These are phyloP conservation scores for Standfussiana lucernea DNA, from an alignment of 2,888 invertebrate genomes.

Conservation along the genomic window DNA sequence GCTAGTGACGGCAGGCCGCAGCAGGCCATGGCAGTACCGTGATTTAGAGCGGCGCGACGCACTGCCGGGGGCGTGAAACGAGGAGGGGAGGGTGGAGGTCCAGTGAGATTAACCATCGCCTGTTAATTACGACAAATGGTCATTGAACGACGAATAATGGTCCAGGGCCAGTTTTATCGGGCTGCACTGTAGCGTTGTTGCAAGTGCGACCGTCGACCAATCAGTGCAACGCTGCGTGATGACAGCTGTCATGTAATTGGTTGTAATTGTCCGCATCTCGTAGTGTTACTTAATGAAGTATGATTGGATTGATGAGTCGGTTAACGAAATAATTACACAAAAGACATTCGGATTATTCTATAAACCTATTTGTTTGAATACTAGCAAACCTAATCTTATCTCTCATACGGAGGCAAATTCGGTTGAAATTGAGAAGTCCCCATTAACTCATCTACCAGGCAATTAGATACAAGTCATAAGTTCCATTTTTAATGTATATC, in stretches of 20 bases:
- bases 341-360: not conserved
- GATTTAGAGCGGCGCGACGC: slow-evolving; percentile 88
- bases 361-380: not conserved
- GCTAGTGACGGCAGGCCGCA: slow-evolving; percentile 55
- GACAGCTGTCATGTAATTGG: slow-evolving; percentile 57
- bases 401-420: not conserved
- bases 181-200: slow-evolving; percentile 32
- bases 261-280: slow-evolving; percentile 37
- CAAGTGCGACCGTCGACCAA: slow-evolving; percentile 43
- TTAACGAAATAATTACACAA: slow-evolving; percentile 4
- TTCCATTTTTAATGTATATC: not conserved
- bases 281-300: slow-evolving; percentile 37
- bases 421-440: not conserved
- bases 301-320: not conserved
- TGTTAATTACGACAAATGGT: slow-evolving; percentile 88
- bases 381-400: not conserved
- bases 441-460: not conserved
- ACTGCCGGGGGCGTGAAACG: slow-evolving; percentile 52
- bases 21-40: slow-evolving; percentile 74
- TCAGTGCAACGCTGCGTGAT: slow-evolving; percentile 41
- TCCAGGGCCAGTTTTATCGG: slow-evolving; percentile 61
- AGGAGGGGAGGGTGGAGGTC: slow-evolving; percentile 42
- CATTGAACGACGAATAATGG: slow-evolving; percentile 80
- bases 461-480: not conserved
- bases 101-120: slow-evolving; percentile 83